A percentile compares a stretch with the other conserved stretches of the same genome.
Conservation (phyloP, 2,113 vertebrate species). For the Caracal caracal region DNA sequence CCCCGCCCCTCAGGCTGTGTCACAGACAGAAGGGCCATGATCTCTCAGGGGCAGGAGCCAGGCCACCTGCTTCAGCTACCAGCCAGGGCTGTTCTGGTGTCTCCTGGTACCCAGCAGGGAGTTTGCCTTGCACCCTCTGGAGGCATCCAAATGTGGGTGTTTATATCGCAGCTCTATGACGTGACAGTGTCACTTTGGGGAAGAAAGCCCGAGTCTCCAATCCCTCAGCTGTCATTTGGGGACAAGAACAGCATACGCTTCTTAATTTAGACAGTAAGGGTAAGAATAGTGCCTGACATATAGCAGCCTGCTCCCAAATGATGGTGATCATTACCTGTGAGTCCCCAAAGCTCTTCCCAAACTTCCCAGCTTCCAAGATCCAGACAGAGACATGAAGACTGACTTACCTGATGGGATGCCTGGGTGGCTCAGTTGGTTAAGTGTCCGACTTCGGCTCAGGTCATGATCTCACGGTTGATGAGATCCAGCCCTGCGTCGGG, state of each 20-base stretch:
- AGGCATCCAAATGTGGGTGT: background rate
- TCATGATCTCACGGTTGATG: too few species aligned
- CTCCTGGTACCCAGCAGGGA: too few species aligned
- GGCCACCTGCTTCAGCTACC: background rate
- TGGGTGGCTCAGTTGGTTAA: too few species aligned
- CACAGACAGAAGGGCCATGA: background rate
- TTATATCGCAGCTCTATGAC: background rate
- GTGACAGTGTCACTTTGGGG: background rate
- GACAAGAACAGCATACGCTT: background rate
- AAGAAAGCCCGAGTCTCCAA: background rate
- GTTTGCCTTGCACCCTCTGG: background rate
- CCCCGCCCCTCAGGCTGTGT: too few species aligned
- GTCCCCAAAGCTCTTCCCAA: background rate
- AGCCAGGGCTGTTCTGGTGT: background rate
- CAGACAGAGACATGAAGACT: background rate
- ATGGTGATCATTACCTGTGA: background rate
- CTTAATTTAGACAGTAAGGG: background rate
- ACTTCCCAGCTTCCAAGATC: background rate
- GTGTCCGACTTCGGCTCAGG: too few species aligned
- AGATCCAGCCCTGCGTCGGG: too few species aligned
- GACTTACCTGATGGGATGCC: background rate
- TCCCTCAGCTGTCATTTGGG: background rate
- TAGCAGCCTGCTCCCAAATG: background rate
- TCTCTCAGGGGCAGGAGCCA: background rate
- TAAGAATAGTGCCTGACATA: background rate